Percentiles rank a stretch among this genome's conserved stretches.
Evolutionary conservation across 2,888 invertebrate genomes (phyloP).

Genomic region (Rapana venosa): DNA sequence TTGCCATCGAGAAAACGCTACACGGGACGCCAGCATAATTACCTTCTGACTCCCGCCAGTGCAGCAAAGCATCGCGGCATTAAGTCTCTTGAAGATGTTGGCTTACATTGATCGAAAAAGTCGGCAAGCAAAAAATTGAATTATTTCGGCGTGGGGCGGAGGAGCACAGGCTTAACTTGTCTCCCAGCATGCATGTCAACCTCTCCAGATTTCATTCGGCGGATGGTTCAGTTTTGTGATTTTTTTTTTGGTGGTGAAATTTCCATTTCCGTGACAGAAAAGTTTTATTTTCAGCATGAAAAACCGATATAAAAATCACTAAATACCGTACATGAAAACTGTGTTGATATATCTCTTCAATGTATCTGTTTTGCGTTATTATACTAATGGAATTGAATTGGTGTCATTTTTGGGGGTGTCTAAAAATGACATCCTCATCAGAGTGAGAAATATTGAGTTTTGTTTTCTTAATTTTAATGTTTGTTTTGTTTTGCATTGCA

Average conservation of each 20-base stretch:
- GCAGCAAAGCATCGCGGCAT: background rate
- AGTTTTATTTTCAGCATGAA: too few species aligned
- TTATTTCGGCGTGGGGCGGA: background rate
- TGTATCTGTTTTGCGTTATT: too few species aligned
- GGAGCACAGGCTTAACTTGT: background rate
- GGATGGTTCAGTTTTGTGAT: background rate
- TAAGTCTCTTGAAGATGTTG: slow-evolving; percentile 22
- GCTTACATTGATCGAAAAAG: slow-evolving; percentile 27
- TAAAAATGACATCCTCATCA: too few species aligned
- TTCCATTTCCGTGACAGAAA: too few species aligned
- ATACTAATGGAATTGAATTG: too few species aligned
- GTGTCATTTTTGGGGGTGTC: too few species aligned
- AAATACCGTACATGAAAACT: too few species aligned
- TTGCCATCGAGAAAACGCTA: background rate
- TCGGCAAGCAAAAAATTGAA: slow-evolving; percentile 7
- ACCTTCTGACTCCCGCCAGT: slow-evolving; percentile 2
- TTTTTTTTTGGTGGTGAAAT: background rate
- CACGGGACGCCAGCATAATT: slow-evolving; percentile 11
- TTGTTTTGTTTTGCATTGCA: too few species aligned
- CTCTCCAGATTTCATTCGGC: background rate
- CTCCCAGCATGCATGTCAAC: background rate
- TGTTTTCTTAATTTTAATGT: too few species aligned
- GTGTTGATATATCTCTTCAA: too few species aligned
- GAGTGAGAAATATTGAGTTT: too few species aligned
- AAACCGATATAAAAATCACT: too few species aligned